Conservation (phyloP, 2,113 vertebrate species). For the Sylvietta virens region DNA sequence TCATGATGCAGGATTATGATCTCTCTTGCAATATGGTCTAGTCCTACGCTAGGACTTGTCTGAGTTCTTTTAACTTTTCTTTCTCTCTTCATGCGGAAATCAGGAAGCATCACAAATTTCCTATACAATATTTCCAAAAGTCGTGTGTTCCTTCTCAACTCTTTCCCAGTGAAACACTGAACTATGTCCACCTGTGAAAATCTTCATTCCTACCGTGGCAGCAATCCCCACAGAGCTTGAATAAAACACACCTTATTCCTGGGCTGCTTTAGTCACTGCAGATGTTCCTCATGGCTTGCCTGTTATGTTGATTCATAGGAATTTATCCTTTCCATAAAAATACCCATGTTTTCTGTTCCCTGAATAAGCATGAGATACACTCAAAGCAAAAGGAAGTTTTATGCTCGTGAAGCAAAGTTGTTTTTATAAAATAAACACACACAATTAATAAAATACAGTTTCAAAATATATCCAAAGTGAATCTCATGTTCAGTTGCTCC, state of each 20-base stretch:
- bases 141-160: background rate
- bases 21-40: background rate
- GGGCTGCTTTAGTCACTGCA: background rate
- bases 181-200: background rate
- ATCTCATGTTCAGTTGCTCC: background rate
- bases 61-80: background rate
- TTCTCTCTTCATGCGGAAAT: background rate
- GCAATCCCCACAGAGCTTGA: background rate
- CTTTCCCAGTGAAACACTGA: background rate
- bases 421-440: background rate
- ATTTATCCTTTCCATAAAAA: background rate
- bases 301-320: background rate
- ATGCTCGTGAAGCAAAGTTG: background rate
- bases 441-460: background rate
- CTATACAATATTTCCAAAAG: background rate
- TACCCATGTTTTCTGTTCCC: background rate
- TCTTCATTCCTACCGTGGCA: background rate
- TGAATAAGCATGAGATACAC: background rate
- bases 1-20: background rate
- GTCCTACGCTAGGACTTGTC: background rate
- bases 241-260: background rate
- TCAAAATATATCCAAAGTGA: background rate
- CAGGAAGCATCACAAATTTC: background rate
- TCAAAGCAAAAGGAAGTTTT: background rate
- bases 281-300: background rate